A percentile compares a stretch with the other conserved stretches of the same genome.
Conservation (phyloP, 2,797 vertebrate genomes). For the Hephaestus fuliginosus region DNA sequence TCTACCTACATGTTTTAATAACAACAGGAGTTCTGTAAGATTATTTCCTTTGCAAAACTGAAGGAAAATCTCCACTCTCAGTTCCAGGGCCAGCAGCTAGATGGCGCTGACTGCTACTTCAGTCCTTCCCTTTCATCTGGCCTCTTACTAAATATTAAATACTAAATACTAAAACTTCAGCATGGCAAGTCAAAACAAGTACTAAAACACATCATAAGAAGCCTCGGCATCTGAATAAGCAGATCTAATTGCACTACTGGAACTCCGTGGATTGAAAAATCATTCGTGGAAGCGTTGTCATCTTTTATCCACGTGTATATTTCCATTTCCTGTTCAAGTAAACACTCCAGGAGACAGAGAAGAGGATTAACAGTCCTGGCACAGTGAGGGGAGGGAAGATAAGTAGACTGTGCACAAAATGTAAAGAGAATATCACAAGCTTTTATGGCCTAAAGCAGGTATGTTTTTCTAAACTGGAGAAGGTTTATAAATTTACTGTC, state of each 20-base stretch:
- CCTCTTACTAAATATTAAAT: neutral
- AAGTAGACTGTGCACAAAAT: slow-evolving; percentile 8
- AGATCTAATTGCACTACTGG: neutral
- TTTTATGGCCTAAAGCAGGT: neutral
- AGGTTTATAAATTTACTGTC: neutral
- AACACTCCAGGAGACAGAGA: slow-evolving; percentile 36
- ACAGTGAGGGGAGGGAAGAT: neutral
- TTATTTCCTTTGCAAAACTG: neutral
- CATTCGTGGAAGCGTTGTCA: slow-evolving; percentile 20
- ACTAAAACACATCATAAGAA: neutral
- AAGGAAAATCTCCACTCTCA: neutral
- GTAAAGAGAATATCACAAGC: slow-evolving; percentile 6
- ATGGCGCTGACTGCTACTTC: slow-evolving; percentile 57
- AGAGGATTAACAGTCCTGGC: slow-evolving; percentile 19
- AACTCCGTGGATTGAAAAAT: neutral
- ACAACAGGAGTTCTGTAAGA: neutral
- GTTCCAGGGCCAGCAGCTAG: slow-evolving; percentile 57
- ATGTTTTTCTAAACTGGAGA: slow-evolving; percentile 8
- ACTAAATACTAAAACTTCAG: neutral
- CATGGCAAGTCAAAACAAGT: neutral
- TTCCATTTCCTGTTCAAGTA: slow-evolving; percentile 67
- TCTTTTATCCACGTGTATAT: slow-evolving; percentile 34
- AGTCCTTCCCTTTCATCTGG: neutral
- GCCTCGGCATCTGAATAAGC: slow-evolving; percentile 5
- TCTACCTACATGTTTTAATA: neutral